Base-by-base conservation (phyloP, 2,113 vertebrate species). In the Protobothrops flavoviridis region DNA sequence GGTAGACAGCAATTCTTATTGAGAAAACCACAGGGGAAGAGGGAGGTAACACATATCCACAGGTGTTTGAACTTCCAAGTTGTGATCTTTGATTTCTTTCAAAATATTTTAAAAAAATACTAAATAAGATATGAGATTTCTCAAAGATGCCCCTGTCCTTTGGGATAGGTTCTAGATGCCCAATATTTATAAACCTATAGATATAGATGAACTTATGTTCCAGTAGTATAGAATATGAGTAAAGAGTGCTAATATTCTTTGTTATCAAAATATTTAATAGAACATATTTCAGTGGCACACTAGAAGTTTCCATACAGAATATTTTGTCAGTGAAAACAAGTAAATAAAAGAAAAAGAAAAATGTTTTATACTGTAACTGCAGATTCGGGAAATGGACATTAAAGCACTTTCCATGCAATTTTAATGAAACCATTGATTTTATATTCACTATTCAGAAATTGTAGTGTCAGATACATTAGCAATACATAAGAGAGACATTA, bases 381-480 rank as follows among this genome's bases (percentile, higher is more conserved):
- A 52, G 88, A 64, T 90, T 87, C 81, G 12, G 89, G 26, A 24
- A 0, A 20, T 29, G 33, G 55, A 61, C 90, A 74, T 74, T 92
- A 20, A 48, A 91, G 48, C 48, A 43, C 91, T 95, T 87, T 93
- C 43, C 91, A 45, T 91, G 55, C 39, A 94, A 29, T 10, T 87
- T 92, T 88, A 95, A 93, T 33, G 43, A 8, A 33, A 88, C 45
- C 91, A 92, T 90, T 94, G 57, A 94, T 93, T 88, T 91, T 20
- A 1, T 91, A 3, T 87, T 90, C 90, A 7, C 29, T 81, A 91
- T 2, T 53, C 85, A 50, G 9, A 15, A 91, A 86, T 50, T 1
- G 15, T 39, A 69, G 0, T 86, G 91, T 23, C 64, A 52, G 43
- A 5, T 17, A 64, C 0, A 1, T 94, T 93, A 90, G 93, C 93